These are phyloP conservation scores for Brachionus asplanchnoidis DNA, from an alignment of 1,140 invertebrate species.

Conservation along the genomic window DNA sequence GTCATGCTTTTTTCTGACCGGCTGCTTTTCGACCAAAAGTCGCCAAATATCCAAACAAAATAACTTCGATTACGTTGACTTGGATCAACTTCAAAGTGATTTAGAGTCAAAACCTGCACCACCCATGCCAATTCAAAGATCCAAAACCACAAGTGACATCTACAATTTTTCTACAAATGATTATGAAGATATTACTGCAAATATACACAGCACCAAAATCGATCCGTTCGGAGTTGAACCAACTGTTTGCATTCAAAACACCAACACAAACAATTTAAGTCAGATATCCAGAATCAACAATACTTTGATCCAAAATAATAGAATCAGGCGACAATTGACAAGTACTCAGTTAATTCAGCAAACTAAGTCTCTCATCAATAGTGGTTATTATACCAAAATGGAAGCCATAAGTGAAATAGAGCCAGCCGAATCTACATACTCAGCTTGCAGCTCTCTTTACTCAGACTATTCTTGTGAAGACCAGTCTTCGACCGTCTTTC, in stretches of 20 bases:
- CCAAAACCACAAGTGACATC: background rate
- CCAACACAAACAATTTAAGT: background rate
- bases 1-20: background rate
- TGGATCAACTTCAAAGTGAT: background rate
- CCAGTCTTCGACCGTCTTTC: background rate
- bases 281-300: background rate
- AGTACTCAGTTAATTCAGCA: background rate
- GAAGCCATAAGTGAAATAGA: background rate
- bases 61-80: conserved; percentile 9
- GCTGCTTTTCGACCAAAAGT: background rate
- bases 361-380: background rate
- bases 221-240: background rate
- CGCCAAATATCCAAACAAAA: conserved; percentile 19
- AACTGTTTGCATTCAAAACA: background rate
- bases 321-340: background rate
- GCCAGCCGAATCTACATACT: background rate
- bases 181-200: conserved; percentile 3
- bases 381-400: conserved; percentile 14
- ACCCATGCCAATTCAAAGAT: background rate
- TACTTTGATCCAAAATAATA: background rate
- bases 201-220: conserved; percentile 10
- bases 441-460: background rate
- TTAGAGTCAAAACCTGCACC: background rate
- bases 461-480: background rate
- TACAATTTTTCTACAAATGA: conserved; percentile 26